Conservation (phyloP, 2,888 invertebrate genomes). For the Heliconius ethilla region DNA sequence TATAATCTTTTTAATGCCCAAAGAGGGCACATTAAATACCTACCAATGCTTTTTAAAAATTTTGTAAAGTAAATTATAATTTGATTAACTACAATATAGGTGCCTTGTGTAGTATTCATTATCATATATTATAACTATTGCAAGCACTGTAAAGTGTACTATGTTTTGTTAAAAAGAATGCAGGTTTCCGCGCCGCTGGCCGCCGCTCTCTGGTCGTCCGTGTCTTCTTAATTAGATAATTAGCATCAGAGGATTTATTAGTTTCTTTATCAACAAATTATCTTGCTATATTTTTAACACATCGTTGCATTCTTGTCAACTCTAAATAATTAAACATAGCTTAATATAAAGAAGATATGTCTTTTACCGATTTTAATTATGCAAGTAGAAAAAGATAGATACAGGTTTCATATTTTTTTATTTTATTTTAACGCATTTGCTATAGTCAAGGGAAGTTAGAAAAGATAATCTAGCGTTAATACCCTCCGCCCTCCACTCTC, state of each 20-base stretch:
- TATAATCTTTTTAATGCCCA: not conserved
- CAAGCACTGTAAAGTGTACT: not conserved
- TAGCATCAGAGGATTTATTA: constrained; percentile 46
- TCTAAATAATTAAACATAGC: not conserved
- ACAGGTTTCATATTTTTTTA: no score
- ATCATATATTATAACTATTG: not conserved
- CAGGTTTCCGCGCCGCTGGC: constrained; percentile 35
- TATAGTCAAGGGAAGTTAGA: no score
- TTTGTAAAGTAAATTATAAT: not conserved
- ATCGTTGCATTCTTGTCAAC: constrained; percentile 14
- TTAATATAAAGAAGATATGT: not conserved
- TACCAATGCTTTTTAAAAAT: not conserved
- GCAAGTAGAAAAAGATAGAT: no score
- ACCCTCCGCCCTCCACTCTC: no score
- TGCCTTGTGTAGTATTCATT: not conserved
- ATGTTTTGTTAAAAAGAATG: constrained; percentile 25
- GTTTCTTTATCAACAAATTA: constrained; percentile 42
- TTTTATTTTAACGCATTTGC: no score
- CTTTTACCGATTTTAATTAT: not conserved
- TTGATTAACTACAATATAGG: not conserved
- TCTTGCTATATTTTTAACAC: constrained; percentile 31
- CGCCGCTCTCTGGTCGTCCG: constrained; percentile 44
- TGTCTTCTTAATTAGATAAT: constrained; percentile 48
- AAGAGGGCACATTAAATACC: not conserved
- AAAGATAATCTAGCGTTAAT: no score